These are phyloP conservation scores for Nymphalis c-album DNA, from an alignment of 2,888 invertebrate genomes.

Conservation along the genomic window DNA sequence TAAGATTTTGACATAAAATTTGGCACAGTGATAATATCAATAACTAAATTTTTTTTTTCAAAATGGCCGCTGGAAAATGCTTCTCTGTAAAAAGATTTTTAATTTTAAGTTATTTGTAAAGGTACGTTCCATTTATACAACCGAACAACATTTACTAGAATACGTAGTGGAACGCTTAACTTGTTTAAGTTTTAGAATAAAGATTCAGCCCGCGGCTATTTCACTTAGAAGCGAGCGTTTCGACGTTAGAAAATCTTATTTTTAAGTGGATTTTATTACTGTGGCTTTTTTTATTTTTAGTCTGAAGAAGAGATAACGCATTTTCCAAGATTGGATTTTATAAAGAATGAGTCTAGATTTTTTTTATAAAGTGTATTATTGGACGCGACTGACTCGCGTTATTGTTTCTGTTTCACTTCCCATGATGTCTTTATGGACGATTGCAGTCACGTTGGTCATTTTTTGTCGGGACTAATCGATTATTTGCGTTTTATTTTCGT, in stretches of 20 bases:
- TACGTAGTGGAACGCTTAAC: not conserved
- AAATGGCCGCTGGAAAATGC: no score
- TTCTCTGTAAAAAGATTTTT: no score
- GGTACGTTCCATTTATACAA: not conserved
- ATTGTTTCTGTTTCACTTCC: not conserved
- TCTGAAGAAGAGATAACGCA: constrained; percentile 1
- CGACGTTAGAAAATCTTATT: constrained; percentile 9
- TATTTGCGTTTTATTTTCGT: no score
- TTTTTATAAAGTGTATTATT: not conserved
- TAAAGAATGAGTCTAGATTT: not conserved
- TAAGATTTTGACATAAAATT: no score
- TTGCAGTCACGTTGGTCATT: no score
- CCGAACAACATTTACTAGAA: not conserved
- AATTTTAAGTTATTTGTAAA: not conserved
- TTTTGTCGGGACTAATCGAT: no score
- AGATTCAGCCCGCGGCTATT: constrained; percentile 27
- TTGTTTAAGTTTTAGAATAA: constrained; percentile 10
- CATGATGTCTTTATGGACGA: no score
- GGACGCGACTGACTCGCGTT: not conserved
- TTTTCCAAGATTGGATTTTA: constrained; percentile 11
- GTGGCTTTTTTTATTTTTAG: constrained; percentile 3
- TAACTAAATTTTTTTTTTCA: no score
- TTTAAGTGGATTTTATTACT: constrained; percentile 12
- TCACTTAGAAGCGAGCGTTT: constrained; percentile 27
- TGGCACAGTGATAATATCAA: no score